Conservation (phyloP, 2,797 vertebrate genomes). For the Coracias cyanogaster region DNA sequence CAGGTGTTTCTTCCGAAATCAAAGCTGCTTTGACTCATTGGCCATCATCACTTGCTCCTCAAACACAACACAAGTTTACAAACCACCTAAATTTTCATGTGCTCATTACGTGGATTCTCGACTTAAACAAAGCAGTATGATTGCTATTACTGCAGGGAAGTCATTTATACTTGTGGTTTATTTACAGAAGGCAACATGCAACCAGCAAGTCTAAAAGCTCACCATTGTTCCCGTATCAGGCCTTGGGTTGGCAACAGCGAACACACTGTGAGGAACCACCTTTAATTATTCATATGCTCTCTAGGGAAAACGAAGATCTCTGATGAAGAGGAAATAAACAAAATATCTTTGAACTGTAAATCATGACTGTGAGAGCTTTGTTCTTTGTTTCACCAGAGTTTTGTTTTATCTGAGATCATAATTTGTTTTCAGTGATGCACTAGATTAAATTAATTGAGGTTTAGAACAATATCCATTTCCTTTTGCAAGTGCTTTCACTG, state of each 20-base stretch:
- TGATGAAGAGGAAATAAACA: constrained; percentile 73
- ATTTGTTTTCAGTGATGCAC: constrained; percentile 80
- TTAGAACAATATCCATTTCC: constrained; percentile 80
- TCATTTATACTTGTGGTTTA: constrained; percentile 39
- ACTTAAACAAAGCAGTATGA: constrained; percentile 38
- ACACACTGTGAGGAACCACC: constrained; percentile 71
- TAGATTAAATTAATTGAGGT: constrained; percentile 82
- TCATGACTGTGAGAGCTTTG: constrained; percentile 65
- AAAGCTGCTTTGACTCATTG: background rate
- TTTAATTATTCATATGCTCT: constrained; percentile 75
- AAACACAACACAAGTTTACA: background rate
- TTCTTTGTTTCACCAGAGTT: constrained; percentile 69
- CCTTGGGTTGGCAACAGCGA: constrained; percentile 54
- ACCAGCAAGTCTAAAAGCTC: constrained; percentile 37
- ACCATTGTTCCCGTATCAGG: constrained; percentile 52
- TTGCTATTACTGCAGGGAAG: constrained; percentile 46
- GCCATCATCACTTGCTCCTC: background rate
- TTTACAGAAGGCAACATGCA: constrained; percentile 49
- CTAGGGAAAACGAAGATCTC: constrained; percentile 62
- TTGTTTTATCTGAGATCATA: constrained; percentile 78
- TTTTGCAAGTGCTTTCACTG: constrained; percentile 75
- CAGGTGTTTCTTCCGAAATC: background rate
- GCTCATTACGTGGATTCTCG: background rate
- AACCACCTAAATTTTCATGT: background rate
- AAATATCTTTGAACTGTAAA: constrained; percentile 74